Conservation (phyloP, 2,113 vertebrate species). For the Potamarius usumacintae region DNA sequence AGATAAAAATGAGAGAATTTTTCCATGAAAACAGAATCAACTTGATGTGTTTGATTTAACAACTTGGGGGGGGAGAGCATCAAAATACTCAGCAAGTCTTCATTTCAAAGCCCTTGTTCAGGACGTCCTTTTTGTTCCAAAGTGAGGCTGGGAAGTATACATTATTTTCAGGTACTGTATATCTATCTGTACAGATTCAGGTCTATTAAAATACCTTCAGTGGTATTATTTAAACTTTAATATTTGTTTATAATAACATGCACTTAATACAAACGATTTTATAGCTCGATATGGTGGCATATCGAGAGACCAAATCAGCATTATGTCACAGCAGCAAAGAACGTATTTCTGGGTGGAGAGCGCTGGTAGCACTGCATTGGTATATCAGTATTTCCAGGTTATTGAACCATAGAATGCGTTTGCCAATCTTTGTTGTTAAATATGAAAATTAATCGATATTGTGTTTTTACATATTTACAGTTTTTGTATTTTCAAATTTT, state of each 20-base stretch:
- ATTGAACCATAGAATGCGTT: neutral
- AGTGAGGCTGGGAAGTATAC: neutral
- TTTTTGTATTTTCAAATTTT: neutral
- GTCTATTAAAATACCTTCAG: neutral
- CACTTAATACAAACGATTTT: neutral
- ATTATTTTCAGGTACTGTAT: neutral
- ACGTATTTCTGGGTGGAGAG: neutral
- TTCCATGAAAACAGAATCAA: neutral
- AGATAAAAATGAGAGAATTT: neutral
- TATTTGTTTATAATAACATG: neutral
- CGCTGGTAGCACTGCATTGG: neutral
- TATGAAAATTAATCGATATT: neutral
- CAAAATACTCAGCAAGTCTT: neutral
- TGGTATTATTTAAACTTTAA: neutral
- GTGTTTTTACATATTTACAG: neutral
- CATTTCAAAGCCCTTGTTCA: too few relatives aligned
- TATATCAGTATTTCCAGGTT: neutral
- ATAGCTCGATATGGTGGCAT: neutral
- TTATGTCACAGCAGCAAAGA: neutral
- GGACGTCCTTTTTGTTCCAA: neutral
- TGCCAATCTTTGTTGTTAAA: neutral
- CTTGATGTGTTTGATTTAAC: neutral
- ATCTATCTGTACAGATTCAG: neutral
- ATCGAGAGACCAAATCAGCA: neutral
- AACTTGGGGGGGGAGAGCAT: neutral